Evolutionary conservation across 2,113 vertebrate genomes (phyloP).

Genomic region (Etia nguti): DNA sequence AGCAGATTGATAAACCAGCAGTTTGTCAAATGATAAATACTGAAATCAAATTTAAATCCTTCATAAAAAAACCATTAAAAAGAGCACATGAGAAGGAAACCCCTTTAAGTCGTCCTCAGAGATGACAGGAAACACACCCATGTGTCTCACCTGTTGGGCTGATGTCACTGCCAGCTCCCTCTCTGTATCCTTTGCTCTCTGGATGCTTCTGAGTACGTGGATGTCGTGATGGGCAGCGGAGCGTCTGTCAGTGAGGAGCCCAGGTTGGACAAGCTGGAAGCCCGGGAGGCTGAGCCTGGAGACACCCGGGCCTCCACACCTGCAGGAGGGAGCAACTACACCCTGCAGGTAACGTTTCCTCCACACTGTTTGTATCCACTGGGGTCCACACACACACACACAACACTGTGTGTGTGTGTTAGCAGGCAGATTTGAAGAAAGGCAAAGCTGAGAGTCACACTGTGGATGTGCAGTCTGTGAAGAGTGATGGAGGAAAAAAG

Average conservation of each 20-base stretch:
- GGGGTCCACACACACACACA: no score
- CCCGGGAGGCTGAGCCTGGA: not conserved
- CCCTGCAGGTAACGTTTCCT: not conserved
- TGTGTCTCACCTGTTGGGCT: conserved; percentile 15
- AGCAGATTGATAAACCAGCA: not conserved
- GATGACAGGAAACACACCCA: not conserved
- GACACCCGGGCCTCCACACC: not conserved
- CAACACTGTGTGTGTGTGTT: not conserved
- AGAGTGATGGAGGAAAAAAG: not conserved
- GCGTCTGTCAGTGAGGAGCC: not conserved
- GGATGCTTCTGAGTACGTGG: not conserved
- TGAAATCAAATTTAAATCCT: not conserved
- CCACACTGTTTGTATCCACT: not conserved
- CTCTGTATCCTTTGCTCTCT: not conserved
- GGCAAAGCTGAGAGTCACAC: not conserved
- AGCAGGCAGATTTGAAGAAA: not conserved
- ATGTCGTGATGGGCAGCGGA: conserved; percentile 22
- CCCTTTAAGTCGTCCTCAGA: not conserved
- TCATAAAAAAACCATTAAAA: not conserved
- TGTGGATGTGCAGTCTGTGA: conserved; percentile 15
- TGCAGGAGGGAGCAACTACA: not conserved
- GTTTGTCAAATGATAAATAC: not conserved
- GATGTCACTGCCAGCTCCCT: not conserved
- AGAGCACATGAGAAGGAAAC: not conserved
- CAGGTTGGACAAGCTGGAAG: not conserved